phyloP scores from a whole-genome alignment of 2,888 invertebrate genomes.

The Automeris io region DNA sequence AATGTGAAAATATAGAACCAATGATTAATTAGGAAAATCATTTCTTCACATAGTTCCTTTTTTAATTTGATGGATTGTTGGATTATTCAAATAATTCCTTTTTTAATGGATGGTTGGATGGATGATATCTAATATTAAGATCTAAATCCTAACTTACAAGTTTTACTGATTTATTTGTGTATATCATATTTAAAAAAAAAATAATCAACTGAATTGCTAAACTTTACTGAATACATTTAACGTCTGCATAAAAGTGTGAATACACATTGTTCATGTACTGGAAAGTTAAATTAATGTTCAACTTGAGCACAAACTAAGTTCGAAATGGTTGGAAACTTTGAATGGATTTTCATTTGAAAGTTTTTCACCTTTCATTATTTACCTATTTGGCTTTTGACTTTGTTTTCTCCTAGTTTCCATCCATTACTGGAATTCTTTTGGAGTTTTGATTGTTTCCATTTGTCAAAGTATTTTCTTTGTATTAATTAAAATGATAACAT shows the following conservation, averaged over 20 bases:
- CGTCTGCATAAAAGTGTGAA: conserved; percentile 6
- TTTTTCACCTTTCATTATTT: conserved; percentile 52
- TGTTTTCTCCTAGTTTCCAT: conserved; percentile 33
- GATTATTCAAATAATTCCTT: no score
- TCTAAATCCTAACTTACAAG: no score
- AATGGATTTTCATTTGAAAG: conserved; percentile 56
- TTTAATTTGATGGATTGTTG: no score
- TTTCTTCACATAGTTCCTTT: no score
- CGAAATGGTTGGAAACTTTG: conserved; percentile 48
- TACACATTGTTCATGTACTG: conserved; percentile 23
- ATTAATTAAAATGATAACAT: neutral
- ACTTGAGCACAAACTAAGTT: conserved; percentile 38
- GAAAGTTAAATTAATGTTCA: conserved; percentile 45
- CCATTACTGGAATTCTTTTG: conserved; percentile 42
- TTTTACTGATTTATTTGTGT: neutral
- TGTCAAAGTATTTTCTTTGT: conserved; percentile 6
- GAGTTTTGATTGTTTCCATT: conserved; percentile 42
- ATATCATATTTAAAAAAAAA: no score
- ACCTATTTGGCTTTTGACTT: conserved; percentile 49
- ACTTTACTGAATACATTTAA: conserved; percentile 1
- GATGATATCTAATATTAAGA: no score
- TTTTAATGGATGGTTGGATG: no score
- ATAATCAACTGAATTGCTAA: no score
- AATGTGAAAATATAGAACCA: no score
- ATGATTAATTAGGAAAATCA: no score